Conservation (phyloP, 2,113 vertebrate species). For the Xenus cinereus region DNA sequence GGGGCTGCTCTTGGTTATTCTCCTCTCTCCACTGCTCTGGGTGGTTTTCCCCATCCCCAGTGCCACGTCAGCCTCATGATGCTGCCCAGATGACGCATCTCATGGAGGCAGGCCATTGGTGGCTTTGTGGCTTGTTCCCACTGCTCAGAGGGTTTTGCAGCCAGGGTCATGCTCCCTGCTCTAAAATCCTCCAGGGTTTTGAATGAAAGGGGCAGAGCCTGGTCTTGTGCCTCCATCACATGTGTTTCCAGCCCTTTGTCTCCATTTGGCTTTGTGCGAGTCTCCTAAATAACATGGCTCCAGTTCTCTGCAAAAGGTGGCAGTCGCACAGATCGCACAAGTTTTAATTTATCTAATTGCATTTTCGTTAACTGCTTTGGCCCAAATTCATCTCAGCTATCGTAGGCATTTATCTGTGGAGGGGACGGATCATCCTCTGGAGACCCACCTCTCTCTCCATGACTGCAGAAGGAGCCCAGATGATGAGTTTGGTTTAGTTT, state of each 20-base stretch:
- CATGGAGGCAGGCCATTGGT: accelerated
- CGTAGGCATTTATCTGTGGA: not conserved
- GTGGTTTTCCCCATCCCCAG: not conserved
- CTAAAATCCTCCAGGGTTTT: not conserved
- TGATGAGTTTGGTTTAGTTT: not conserved
- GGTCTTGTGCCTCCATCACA: accelerated
- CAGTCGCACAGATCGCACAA: accelerated
- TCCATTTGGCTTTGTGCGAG: not conserved
- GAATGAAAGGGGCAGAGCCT: not conserved
- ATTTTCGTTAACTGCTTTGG: not conserved
- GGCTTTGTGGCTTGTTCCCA: not conserved
- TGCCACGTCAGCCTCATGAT: not conserved
- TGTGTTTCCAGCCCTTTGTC: not conserved
- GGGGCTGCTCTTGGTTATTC: not conserved
- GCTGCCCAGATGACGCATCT: accelerated
- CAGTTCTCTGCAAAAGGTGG: not conserved
- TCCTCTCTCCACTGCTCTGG: accelerated
- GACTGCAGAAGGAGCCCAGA: not conserved
- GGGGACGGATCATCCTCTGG: not conserved
- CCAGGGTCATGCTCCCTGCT: not conserved
- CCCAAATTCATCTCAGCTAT: not conserved
- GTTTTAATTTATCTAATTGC: not conserved
- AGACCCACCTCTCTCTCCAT: not conserved
- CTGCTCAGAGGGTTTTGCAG: not conserved
- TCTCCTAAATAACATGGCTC: no score